Evolutionary conservation across 1,140 invertebrate genomes (phyloP), one percentile per base, ranked within the genome.

Genomic region (Temnothorax nylanderi): DNA sequence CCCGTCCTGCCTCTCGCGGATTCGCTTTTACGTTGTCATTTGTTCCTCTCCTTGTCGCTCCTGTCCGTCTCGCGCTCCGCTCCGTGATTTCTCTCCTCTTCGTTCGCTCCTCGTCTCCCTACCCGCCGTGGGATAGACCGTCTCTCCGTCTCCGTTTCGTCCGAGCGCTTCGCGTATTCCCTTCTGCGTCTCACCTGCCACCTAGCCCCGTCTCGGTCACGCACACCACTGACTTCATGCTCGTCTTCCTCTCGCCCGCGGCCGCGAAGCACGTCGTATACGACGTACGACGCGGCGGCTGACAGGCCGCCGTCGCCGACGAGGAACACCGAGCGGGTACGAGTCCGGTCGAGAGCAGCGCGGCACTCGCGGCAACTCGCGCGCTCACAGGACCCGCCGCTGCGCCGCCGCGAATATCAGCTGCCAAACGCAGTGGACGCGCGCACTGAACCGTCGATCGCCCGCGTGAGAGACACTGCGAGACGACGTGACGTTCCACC

Each of bases 381-480:
- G 51, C 64, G 58, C 34, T 34, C 65, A 41, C 34, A 65, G 56
- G 58, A 77, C 10, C 37, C 67, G 26, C 26, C 26, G 26, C 26
- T 1, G 41, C 81, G 41, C 81, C 41, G 16, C 54, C 51, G 16
- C 13, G 44, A 78, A 41, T 54, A 74, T 85, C 82, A 85, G 34
- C 82, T 85, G 82, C 82, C 82, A 54, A 65, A 81, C 75, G 58
- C 81, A 85, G 71, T 18, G 65, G 69, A 58, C 11, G 54, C 41
- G 80, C 80, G 37, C 26, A 26, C 49, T 85, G 65, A 64, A 51
- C n/a, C 44, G 72, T 49, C 47, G 74, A 85, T 85, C 18, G 47
- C 13, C 47, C n/a, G 21, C 82, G 72, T 51, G 82, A 77, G 47
- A 64, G n/a, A 26, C 51, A 51, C 32, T 41, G 41, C 67, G n/a